Base-by-base conservation (phyloP, 1,140 invertebrate genomes). In the Saccostrea cuccullata region DNA sequence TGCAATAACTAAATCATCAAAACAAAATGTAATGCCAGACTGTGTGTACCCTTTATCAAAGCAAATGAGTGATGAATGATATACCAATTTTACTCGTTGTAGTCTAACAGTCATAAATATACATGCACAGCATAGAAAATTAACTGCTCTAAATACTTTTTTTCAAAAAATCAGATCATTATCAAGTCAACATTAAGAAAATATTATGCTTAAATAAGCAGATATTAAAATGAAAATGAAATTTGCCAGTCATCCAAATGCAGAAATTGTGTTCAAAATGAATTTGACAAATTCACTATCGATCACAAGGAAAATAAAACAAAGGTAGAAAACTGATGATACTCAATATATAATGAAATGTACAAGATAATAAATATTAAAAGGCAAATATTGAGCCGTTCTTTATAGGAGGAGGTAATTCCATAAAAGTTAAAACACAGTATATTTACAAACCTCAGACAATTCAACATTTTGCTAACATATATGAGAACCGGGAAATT, bases 401-500 rank as follows among this genome's bases (percentile, higher is more conserved):
- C 36, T 77, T 40, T 77, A 30, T 30, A 30, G 26, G 26, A 17
- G 70, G 70, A 77, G 70, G 70, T 77, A 77, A 77, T 77, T 77
- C 26, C 26, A 77, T 30, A 64, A 60, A 60, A 60, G 12, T 17
- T 17, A 12, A 73, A 73, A 73, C 26, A 30, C 13, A 64, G 11
- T 30, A 30, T 77, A 77, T 77, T 77, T 30, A 36, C 70, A 77
- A 26, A 12, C 13, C 11, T 77, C 26, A 15, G n/a, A 64, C 58
- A 64, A 64, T 20, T n/a, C 6, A 4, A 60, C 58, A 60, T 4
- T 17, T 20, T 60, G 13, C 15, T 20, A 2, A 64, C 58, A 64
- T 30, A 77, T 77, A 77, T 77, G 70, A 77, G 23, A 77, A 77
- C 70, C 70, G 70, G 70, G 70, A 77, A 77, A 77, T 77, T 77